A percentile compares a stretch with the other conserved stretches of the same genome.
These are phyloP conservation scores for Poecilobothrus nobilitatus DNA, from an alignment of 2,888 invertebrate species.

Conservation along the genomic window DNA sequence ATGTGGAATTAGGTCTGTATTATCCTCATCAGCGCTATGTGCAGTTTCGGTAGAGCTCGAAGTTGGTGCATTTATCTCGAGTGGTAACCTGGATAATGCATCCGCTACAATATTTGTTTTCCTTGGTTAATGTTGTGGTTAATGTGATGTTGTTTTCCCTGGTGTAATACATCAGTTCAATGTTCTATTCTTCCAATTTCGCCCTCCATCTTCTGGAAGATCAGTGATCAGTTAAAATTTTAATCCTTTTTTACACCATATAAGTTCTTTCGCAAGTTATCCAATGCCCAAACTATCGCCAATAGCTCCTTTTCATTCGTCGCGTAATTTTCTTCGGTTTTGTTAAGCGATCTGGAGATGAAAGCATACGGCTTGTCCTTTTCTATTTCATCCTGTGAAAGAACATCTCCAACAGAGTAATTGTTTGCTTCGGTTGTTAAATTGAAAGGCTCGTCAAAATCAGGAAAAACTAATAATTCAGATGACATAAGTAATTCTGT, in stretches of 20 bases:
- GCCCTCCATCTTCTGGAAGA: conserved; percentile 17
- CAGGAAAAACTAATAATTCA: too few species aligned
- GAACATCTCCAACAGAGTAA: conserved; percentile 16
- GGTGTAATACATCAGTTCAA: too few species aligned
- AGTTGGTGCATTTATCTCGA: neutral
- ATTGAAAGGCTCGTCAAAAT: conserved; percentile 22
- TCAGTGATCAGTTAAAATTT: conserved; percentile 17
- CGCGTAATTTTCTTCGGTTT: too few species aligned
- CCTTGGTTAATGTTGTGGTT: conserved; percentile 14
- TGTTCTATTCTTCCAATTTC: conserved; percentile 21
- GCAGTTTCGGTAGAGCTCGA: neutral
- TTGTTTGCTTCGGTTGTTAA: conserved; percentile 21
- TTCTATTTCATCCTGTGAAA: conserved; percentile 13
- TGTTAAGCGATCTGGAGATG: conserved; percentile 14
- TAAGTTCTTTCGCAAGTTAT: conserved; percentile 18
- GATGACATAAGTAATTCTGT: too few species aligned
- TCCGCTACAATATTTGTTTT: too few species aligned
- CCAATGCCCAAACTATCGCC: conserved; percentile 19
- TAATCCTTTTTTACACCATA: conserved; percentile 22
- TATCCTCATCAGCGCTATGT: conserved; percentile 21
- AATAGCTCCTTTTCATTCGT: too few species aligned
- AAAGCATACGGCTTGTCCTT: conserved; percentile 8
- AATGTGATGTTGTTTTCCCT: conserved; percentile 20
- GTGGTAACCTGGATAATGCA: too few species aligned
- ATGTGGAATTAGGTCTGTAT: conserved; percentile 23